A percentile compares a stretch with the other conserved stretches of the same genome.
Conservation (phyloP, 1,140 invertebrate species). For the Aphidius gifuensis region DNA sequence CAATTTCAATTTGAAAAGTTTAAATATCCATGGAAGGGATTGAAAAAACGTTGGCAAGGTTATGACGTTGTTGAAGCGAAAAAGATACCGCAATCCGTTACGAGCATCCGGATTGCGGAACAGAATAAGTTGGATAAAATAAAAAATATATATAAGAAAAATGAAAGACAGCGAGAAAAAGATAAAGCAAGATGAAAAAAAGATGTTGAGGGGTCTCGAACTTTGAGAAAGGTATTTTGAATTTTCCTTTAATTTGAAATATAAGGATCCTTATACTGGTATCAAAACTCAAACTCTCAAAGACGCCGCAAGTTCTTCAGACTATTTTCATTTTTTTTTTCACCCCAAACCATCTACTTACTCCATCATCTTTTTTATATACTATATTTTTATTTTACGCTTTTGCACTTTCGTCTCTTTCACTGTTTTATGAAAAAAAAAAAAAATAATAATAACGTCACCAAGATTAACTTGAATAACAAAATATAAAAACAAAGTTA, state of each 20-base stretch:
- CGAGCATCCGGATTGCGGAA: slow-evolving; percentile 17
- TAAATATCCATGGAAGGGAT: slow-evolving; percentile 32
- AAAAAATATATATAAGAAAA: slow-evolving; percentile 22
- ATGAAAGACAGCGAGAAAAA: slow-evolving; percentile 16
- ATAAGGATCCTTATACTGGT: slow-evolving; percentile 36
- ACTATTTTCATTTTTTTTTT: slow-evolving; percentile 22
- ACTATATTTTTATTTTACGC: not conserved
- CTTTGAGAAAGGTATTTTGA: slow-evolving; percentile 43
- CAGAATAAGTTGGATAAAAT: slow-evolving; percentile 17
- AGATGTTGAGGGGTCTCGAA: slow-evolving; percentile 28
- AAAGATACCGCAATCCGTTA: slow-evolving; percentile 19
- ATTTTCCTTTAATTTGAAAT: slow-evolving; percentile 49
- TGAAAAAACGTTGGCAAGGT: slow-evolving; percentile 1
- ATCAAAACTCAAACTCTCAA: slow-evolving; percentile 33
- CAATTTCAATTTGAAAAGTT: slow-evolving; percentile 51
- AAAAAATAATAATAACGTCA: no score
- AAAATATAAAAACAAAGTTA: no score
- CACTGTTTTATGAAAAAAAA: no score
- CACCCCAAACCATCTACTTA: not conserved
- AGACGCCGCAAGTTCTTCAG: slow-evolving; percentile 29
- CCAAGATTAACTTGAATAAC: no score
- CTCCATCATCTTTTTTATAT: not conserved
- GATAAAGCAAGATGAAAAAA: slow-evolving; percentile 17
- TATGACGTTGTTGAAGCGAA: slow-evolving; percentile 22
- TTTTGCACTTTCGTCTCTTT: no score